Conservation (phyloP, 2,113 vertebrate species). For the Etheostoma spectabile region DNA sequence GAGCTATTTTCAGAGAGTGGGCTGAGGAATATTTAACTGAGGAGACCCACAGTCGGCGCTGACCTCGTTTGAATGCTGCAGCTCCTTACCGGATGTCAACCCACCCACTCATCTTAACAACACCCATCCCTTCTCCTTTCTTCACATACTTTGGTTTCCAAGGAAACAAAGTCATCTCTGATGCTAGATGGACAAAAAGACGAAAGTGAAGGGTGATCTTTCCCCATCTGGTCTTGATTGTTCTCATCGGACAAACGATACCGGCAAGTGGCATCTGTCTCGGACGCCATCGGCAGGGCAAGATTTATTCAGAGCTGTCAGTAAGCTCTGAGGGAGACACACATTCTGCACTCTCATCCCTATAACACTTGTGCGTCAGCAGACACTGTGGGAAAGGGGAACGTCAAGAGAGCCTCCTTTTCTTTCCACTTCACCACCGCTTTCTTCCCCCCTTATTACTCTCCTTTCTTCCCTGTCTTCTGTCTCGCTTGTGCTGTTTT, state of each 20-base stretch:
- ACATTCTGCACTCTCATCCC: constrained; percentile 36
- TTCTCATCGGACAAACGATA: constrained; percentile 34
- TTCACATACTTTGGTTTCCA: constrained; percentile 49
- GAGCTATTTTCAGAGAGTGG: constrained; percentile 6
- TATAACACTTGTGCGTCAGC: constrained; percentile 15
- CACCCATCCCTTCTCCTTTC: constrained; percentile 10
- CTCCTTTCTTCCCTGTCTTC: constrained; percentile 8
- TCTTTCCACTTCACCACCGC: background rate
- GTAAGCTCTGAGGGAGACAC: background rate
- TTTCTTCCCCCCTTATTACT: constrained; percentile 36
- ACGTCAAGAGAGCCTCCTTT: constrained; percentile 17
- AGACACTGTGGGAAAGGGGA: constrained; percentile 1
- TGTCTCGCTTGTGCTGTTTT: background rate
- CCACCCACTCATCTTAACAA: constrained; percentile 41
- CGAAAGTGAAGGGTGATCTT: constrained; percentile 14
- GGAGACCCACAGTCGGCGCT: background rate
- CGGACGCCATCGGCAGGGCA: background rate
- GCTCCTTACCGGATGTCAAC: constrained; percentile 44
- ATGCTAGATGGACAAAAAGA: constrained; percentile 6
- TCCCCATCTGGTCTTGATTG: constrained; percentile 4
- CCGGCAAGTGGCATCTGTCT: constrained; percentile 16
- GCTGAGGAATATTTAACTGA: constrained; percentile 9
- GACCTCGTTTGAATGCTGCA: constrained; percentile 59
- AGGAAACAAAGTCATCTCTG: constrained; percentile 51
- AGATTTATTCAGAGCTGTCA: constrained; percentile 47